phyloP scores from a whole-genome alignment of 2,113 vertebrate species.

The Thomomys bottae region DNA sequence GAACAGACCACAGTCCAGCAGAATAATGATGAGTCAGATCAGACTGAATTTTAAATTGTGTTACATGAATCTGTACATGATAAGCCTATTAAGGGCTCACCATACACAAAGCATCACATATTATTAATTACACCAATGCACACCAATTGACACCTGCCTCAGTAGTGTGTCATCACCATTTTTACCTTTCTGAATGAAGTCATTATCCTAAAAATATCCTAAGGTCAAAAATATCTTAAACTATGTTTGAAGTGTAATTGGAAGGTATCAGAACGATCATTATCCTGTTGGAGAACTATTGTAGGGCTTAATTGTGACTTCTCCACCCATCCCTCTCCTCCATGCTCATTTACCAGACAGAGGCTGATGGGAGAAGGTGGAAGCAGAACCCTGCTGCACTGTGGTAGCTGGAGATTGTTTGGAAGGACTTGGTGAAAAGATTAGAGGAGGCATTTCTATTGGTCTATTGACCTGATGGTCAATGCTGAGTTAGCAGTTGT shows the following conservation, averaged over 20 bases:
- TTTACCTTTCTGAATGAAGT: slow-evolving; percentile 61
- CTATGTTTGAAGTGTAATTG: slow-evolving; percentile 65
- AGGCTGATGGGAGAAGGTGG: background rate
- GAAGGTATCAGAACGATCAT: slow-evolving; percentile 44
- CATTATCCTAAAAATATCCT: slow-evolving; percentile 59
- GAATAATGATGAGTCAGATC: background rate
- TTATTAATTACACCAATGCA: background rate
- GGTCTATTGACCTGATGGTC: background rate
- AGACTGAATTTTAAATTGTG: background rate
- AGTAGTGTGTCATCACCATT: slow-evolving; percentile 5
- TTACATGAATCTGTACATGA: background rate
- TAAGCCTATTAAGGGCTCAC: background rate
- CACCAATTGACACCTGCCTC: background rate
- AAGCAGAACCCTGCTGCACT: background rate
- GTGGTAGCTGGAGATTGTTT: background rate
- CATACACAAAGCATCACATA: background rate
- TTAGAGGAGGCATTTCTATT: background rate
- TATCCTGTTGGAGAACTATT: slow-evolving; percentile 50
- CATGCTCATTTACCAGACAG: background rate
- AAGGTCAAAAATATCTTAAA: slow-evolving; percentile 53
- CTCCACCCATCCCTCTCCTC: background rate
- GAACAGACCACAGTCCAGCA: background rate
- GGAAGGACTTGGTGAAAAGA: background rate
- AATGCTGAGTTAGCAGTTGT: background rate
- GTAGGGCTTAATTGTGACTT: background rate